These are phyloP conservation scores for Drosophila asahinai DNA, from an alignment of 1,140 invertebrate species.

Conservation along the genomic window DNA sequence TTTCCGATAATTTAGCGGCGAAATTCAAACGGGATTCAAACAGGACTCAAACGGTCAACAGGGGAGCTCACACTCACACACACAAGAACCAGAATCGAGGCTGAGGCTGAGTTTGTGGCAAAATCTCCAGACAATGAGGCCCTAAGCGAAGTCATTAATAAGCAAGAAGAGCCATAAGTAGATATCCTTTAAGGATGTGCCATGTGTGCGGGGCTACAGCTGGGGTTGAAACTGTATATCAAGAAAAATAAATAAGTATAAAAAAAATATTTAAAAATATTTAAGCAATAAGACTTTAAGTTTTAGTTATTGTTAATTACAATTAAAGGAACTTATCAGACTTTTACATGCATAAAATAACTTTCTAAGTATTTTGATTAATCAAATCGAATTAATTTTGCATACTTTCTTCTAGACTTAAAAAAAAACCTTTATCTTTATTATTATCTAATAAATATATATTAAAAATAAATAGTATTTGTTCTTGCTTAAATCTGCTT, in stretches of 20 bases:
- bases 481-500: no score
- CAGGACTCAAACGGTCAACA: conserved; percentile 27
- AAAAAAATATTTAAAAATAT: background rate
- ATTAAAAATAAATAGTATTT: no score
- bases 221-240: background rate
- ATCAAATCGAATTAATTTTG: no score
- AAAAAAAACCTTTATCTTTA: no score
- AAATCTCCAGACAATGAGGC: conserved; percentile 62
- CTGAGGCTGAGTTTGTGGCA: conserved; percentile 20
- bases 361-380: no score
- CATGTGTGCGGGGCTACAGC: conserved; percentile 37
- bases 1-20: conserved; percentile 77
- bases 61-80: conserved; percentile 51
- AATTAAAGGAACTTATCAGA: background rate
- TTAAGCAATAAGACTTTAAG: background rate
- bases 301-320: background rate
- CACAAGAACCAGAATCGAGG: conserved; percentile 17
- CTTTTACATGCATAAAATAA: no score
- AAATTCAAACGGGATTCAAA: conserved; percentile 56
- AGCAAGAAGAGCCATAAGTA: conserved; percentile 73
- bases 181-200: conserved; percentile 79
- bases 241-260: no score
- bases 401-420: no score
- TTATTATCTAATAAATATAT: no score
- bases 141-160: conserved; percentile 69